A percentile compares a stretch with the other conserved stretches of the same genome.
These are phyloP conservation scores for Cyclopterus lumpus DNA, from an alignment of 2,797 vertebrate genomes.

Conservation along the genomic window DNA sequence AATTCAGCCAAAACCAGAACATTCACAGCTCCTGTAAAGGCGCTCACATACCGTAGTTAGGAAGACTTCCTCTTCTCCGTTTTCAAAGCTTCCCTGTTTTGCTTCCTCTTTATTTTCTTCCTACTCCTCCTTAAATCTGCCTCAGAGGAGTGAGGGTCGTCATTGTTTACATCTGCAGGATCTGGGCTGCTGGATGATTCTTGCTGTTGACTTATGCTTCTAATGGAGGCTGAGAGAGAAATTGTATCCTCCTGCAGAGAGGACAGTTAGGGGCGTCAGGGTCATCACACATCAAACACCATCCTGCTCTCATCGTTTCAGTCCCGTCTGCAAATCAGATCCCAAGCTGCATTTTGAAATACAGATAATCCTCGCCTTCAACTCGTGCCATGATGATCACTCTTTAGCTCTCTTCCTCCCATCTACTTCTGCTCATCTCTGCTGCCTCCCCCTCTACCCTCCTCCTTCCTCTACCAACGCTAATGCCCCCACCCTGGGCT, in stretches of 20 bases:
- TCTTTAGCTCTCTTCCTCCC: conserved; percentile 21
- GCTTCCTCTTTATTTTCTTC: background rate
- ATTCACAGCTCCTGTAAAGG: background rate
- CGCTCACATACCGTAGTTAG: conserved; percentile 53
- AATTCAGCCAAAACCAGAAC: background rate
- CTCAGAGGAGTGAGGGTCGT: conserved; percentile 35
- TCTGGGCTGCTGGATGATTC: background rate
- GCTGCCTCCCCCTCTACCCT: conserved; percentile 19
- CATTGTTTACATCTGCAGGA: conserved; percentile 53
- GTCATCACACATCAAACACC: conserved; percentile 24
- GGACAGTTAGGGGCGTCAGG: conserved; percentile 25
- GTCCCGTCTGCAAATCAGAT: conserved; percentile 3
- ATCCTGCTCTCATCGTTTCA: conserved; percentile 42
- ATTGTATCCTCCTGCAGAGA: conserved; percentile 32
- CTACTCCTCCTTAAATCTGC: conserved; percentile 36
- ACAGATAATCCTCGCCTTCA: conserved; percentile 55
- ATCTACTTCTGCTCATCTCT: conserved; percentile 21
- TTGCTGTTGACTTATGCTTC: conserved; percentile 19
- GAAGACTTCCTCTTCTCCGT: conserved; percentile 22
- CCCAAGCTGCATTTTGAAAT: conserved; percentile 36
- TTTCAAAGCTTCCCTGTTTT: conserved; percentile 19
- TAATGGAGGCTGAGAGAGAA: conserved; percentile 26
- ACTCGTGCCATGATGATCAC: conserved; percentile 33
- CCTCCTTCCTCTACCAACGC: conserved; percentile 37
- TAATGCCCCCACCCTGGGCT: conserved; percentile 57